These are phyloP conservation scores for Yoshiicerus persimilis DNA, from an alignment of 1,140 invertebrate genomes.

Conservation along the genomic window DNA sequence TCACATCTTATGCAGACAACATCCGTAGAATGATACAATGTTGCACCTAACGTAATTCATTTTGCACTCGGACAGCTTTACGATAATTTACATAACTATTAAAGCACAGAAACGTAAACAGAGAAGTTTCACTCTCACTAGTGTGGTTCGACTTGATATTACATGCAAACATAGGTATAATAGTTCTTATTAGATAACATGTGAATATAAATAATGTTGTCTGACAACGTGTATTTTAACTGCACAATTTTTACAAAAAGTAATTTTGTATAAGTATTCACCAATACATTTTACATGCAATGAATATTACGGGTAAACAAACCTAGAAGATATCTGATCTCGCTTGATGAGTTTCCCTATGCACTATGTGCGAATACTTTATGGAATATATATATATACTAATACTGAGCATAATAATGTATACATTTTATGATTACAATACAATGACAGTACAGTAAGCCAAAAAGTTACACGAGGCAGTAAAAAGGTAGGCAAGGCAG, in stretches of 20 bases:
- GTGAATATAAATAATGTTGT: too few species aligned
- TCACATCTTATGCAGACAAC: too few species aligned
- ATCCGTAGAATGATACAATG: too few species aligned
- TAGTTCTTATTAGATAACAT: neutral
- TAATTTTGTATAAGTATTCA: too few species aligned
- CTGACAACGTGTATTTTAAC: too few species aligned
- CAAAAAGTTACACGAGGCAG: neutral
- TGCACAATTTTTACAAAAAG: neutral
- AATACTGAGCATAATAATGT: too few species aligned
- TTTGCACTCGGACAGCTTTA: neutral
- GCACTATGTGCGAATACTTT: neutral
- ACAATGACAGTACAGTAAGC: neutral
- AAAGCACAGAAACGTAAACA: neutral
- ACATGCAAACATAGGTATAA: neutral
- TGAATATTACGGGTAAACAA: neutral
- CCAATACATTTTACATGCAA: neutral
- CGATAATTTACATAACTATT: constrained; percentile 4
- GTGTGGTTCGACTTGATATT: neutral
- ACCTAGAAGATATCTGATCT: neutral
- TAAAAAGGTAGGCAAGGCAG: neutral
- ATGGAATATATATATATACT: too few species aligned
- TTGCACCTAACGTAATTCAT: neutral
- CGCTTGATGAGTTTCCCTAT: neutral
- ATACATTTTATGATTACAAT: neutral
- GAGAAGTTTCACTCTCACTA: neutral